Base-by-base conservation (phyloP, 1,140 invertebrate genomes). In the Ylistrum balloti region DNA sequence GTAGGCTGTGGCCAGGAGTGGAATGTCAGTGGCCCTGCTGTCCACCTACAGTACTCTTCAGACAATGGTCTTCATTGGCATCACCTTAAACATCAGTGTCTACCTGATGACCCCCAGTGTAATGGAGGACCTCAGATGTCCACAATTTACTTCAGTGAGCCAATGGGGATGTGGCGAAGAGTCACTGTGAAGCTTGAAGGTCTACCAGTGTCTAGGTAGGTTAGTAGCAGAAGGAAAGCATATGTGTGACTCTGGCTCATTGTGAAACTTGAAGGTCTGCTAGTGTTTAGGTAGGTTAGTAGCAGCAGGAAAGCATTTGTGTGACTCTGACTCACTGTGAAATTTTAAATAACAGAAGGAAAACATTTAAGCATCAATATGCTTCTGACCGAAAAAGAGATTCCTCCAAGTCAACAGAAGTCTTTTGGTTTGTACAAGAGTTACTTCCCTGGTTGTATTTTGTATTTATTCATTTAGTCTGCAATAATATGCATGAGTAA, bases 1-100 rank as follows among this genome's bases (percentile, higher is more conserved):
- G 92, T 96, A 35, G 95, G 95, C 13, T 96, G 95, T 93, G 94
- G 93, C 45, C 91, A 94, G 56, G 88, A 92, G 13, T 94, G 93
- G 92, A 94, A 94, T 91, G 74, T 86, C 0, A 92, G 91, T 33
- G 92, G 93, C 7, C 86, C 93, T n/a, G 94, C 96, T 22, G 95
- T 96, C 0, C 94, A 96, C 86, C 90, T 96, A 17, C 94, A 96
- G 90, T 96, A 95, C 91, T 96, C 96, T 22, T 95, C 95, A 34
- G 95, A 97, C 91, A 95, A 95, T 93, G 96, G 96, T 0, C 86
- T 96, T 45, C 95, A 94, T 17, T 97, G 96, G 96, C 88, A 91
- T 35, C 92, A 96, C 74, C 93, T 97, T 7, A 92, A 92, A 10
- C 93, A 93, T 2, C 93, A 94, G 56, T 96, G 95, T 92, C 86